Conservation (phyloP, 2,113 vertebrate species). For the Xerus inauris region DNA sequence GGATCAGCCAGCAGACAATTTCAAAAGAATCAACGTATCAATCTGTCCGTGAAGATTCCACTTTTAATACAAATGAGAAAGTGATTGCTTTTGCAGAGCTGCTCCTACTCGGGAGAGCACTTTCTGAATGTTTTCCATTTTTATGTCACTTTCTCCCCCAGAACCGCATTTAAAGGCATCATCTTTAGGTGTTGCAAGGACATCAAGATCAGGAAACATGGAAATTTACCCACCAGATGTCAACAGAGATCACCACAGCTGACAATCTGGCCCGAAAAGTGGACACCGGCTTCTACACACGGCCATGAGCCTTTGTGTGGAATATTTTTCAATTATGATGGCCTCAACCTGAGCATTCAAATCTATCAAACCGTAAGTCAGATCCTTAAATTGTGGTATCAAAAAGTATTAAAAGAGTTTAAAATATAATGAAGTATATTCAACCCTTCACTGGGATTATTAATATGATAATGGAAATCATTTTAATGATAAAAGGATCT, state of each 20-base stretch:
- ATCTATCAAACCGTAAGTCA: background rate
- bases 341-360: background rate
- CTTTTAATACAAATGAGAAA: background rate
- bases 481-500: background rate
- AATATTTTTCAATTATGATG: background rate
- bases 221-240: background rate
- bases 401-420: background rate
- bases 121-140: constrained; percentile 12
- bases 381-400: background rate
- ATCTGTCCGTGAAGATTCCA: background rate
- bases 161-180: background rate
- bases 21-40: background rate
- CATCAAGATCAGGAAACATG: background rate
- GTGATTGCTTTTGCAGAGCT: background rate
- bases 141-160: background rate
- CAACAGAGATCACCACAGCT: background rate
- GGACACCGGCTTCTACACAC: background rate
- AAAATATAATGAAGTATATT: background rate
- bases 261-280: background rate
- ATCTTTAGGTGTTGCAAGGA: background rate
- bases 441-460: background rate
- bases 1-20: background rate
- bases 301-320: background rate
- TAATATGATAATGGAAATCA: background rate
- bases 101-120: background rate